phyloP scores from a whole-genome alignment of 2,888 invertebrate genomes.

The Blomia tropicalis region DNA sequence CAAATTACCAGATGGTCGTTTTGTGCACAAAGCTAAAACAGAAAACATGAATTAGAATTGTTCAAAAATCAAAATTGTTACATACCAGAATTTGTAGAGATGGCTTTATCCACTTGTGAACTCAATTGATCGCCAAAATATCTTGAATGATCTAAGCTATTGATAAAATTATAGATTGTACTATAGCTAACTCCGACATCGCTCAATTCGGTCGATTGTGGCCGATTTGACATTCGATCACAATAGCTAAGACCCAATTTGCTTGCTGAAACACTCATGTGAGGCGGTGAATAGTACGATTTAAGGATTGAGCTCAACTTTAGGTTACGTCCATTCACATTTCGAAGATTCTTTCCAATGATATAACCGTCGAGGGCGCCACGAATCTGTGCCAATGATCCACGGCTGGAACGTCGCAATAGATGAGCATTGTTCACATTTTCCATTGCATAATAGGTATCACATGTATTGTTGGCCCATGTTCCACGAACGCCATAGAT shows the following conservation, averaged over 20 bases:
- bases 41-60: background rate
- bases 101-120: background rate
- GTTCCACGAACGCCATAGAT: slow-evolving; percentile 14
- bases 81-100: too few relatives aligned
- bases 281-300: slow-evolving; percentile 27
- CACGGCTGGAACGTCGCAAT: background rate
- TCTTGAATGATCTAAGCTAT: background rate
- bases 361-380: slow-evolving; percentile 25
- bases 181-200: background rate
- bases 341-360: slow-evolving; percentile 17
- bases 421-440: background rate
- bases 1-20: background rate
- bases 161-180: background rate
- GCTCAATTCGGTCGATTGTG: background rate
- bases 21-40: background rate
- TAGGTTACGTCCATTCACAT: background rate
- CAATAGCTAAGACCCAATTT: slow-evolving; percentile 14
- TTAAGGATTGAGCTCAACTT: slow-evolving; percentile 28
- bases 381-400: slow-evolving; percentile 22
- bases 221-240: background rate
- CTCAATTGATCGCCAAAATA: background rate
- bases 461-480: slow-evolving; percentile 21
- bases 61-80: too few relatives aligned
- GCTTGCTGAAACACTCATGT: background rate
- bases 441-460: slow-evolving; percentile 17